phyloP scores from a whole-genome alignment of 1,140 invertebrate species.

The silkworm (Bombyx mori) region ASM3026992v2 NC_085130.1:2675001-2675500 shows the following conservation, averaged over 20 bases:
- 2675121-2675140: conserved; percentile 40
- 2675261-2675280: conserved; percentile 20
- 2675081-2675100: conserved; percentile 23
- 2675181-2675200: conserved; percentile 31
- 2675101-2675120: conserved; percentile 36
- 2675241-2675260: conserved; percentile 13
- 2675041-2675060: conserved; percentile 47
- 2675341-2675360: conserved; percentile 17
- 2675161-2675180: conserved; percentile 46
- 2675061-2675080: conserved; percentile 29
- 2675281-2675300: conserved; percentile 15
- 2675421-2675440: no score
- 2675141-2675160: conserved; percentile 40
- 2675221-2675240: conserved; percentile 25
- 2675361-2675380: conserved; percentile 10
- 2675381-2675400: conserved; percentile 7
- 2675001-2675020: conserved; percentile 48
- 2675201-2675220: conserved; percentile 17
- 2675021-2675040: conserved; percentile 40
- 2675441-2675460: no score
- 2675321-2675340: conserved; percentile 5
- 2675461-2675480: no score
- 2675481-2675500: no score
- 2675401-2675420: conserved; percentile 6
- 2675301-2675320: conserved; percentile 14